Evolutionary conservation across 2,797 vertebrate species (phyloP), one percentile per base, ranked within the genome.

Genomic region (Cossypha heuglini): DNA sequence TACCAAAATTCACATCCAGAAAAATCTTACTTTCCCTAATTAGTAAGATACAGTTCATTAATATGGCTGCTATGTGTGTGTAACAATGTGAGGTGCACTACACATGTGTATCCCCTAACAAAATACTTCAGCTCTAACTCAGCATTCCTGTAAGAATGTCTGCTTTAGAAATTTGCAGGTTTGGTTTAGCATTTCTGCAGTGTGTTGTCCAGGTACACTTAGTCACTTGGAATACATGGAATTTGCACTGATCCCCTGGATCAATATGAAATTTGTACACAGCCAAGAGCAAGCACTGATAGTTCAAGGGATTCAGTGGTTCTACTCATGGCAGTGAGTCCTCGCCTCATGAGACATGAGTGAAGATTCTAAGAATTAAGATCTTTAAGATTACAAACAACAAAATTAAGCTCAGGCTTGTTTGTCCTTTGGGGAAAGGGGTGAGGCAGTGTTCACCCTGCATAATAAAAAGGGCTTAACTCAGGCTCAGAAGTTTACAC

Each of bases 101-200:
- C 11, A 24, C 9, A 17, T 0, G 0, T 55, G 10, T 42, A 15
- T 61, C 10, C 16, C 12, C 38, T 40, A 38, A 37, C 9, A 1
- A 8, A 38, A 19, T 11, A 33, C 52, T 69, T 63, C 61, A 72
- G 9, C 8, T 86, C 16, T 77, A 38, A 48, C 5, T 51, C 51
- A 79, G 25, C 16, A 49, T 42, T 38, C 29, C 20, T 61, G 35
- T 55, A 58, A 57, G 48, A 48, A 78, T 10, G 1, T 16, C 33
- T 79, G 63, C 33, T 54, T 62, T 62, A 69, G 58, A 49, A 25
- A 33, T 62, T 20, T 63, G 8, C 59, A 88, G 29, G 28, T 55
- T 59, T 88, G 19, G 37, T 54, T 40, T 42, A 22, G 7, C 22
- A 61, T 67, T 57, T 58, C 72, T 87, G n/a, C 42, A 67, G 8